phyloP scores from a whole-genome alignment of 92 coral and sea anemone species.

The Meandrina meandrites region DNA sequence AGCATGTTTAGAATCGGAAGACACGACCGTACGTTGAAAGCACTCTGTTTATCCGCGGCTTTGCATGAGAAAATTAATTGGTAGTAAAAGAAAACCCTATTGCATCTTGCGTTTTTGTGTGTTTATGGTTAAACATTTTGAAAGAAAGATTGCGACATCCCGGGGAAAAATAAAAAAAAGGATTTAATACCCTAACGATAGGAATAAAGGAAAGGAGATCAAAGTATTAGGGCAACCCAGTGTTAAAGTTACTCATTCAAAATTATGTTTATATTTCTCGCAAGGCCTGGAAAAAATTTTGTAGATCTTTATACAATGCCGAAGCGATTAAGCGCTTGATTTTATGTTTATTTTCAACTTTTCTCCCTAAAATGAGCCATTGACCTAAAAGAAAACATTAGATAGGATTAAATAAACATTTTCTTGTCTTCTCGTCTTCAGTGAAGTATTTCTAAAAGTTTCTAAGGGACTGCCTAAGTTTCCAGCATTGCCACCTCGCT shows the following conservation, averaged over 20 bases:
- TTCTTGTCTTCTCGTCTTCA: background rate
- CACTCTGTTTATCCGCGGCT: background rate
- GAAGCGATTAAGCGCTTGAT: conserved; percentile 10
- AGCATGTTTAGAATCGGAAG: conserved; percentile 5
- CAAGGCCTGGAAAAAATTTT: background rate
- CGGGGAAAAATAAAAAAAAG: background rate
- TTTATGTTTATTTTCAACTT: background rate
- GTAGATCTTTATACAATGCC: background rate
- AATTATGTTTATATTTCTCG: background rate
- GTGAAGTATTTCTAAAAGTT: background rate
- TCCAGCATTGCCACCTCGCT: background rate
- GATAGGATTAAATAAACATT: background rate
- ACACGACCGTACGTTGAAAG: background rate
- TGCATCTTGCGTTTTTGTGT: conserved; percentile 18
- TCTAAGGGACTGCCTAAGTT: background rate
- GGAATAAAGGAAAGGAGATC: conserved; percentile 1
- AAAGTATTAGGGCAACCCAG: background rate
- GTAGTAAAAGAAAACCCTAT: background rate
- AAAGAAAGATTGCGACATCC: conserved; percentile 1
- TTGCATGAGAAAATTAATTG: conserved; percentile 13
- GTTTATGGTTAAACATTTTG: conserved; percentile 10
- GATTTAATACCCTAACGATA: background rate
- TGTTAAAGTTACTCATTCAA: conserved; percentile 1
- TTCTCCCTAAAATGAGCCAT: background rate
- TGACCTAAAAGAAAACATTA: conserved; percentile 14